These are phyloP conservation scores for Elachura formosa DNA, from an alignment of 2,113 vertebrate species.

Conservation along the genomic window DNA sequence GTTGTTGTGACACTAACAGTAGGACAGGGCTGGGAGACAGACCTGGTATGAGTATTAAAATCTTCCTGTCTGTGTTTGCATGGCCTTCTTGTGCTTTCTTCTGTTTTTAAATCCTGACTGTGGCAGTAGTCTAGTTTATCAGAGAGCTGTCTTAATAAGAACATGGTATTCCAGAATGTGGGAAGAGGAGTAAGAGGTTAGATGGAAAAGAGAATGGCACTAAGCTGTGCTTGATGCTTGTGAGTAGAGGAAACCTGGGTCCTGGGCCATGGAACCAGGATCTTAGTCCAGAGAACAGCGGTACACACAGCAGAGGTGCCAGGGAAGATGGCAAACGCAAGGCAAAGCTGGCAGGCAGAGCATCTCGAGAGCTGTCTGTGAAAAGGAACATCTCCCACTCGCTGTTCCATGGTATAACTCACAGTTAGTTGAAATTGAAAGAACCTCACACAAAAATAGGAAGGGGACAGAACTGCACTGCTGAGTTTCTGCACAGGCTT, in stretches of 20 bases:
- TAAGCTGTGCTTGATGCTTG: not conserved
- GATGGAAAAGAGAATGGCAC: not conserved
- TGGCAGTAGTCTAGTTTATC: not conserved
- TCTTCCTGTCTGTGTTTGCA: not conserved
- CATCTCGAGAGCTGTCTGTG: not conserved
- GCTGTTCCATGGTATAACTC: not conserved
- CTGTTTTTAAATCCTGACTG: not conserved
- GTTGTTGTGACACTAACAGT: not conserved
- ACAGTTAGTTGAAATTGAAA: not conserved
- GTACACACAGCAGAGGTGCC: not conserved
- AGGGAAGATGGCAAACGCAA: not conserved
- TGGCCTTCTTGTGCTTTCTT: not conserved
- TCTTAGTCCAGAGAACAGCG: not conserved
- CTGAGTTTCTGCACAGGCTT: not conserved
- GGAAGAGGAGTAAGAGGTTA: not conserved
- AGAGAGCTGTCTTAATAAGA: not conserved
- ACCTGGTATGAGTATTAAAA: not conserved
- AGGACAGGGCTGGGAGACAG: not conserved
- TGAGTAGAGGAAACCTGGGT: not conserved
- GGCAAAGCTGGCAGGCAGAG: not conserved
- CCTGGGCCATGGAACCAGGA: not conserved
- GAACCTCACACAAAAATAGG: not conserved
- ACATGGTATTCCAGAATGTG: not conserved
- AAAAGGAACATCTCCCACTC: not conserved
- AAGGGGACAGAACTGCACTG: not conserved